Conservation (phyloP, 2,888 invertebrate genomes). For the Conus canariensis region DNA sequence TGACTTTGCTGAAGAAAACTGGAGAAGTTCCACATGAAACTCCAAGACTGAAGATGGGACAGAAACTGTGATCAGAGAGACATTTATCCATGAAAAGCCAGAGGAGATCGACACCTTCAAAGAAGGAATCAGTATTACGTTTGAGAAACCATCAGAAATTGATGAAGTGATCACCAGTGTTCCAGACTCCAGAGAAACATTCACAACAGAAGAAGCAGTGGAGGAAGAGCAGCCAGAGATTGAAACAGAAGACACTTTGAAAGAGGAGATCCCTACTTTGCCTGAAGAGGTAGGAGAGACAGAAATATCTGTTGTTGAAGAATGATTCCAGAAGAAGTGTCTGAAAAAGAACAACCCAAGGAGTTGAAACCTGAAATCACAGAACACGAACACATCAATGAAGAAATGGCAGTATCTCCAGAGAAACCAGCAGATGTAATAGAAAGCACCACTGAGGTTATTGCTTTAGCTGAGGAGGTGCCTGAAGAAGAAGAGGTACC, state of each 20-base stretch:
- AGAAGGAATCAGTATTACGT: constrained; percentile 25
- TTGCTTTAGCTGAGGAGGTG: constrained; percentile 25
- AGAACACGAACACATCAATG: neutral
- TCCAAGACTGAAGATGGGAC: neutral
- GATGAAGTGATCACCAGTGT: neutral
- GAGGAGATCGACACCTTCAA: constrained; percentile 30
- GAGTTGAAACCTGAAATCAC: constrained; percentile 40
- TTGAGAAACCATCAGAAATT: constrained; percentile 35
- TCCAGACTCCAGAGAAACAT: neutral
- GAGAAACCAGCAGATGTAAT: constrained; percentile 28
- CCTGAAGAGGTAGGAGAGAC: constrained; percentile 34
- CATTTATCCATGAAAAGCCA: neutral
- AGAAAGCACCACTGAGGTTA: constrained; percentile 32
- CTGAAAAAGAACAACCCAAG: constrained; percentile 22
- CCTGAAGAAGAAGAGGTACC: constrained; percentile 36
- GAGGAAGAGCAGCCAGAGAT: constrained; percentile 9
- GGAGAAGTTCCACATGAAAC: constrained; percentile 14
- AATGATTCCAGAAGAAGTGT: constrained; percentile 28
- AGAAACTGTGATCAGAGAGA: constrained; percentile 26
- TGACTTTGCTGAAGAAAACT: neutral
- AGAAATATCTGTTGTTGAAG: constrained; percentile 31
- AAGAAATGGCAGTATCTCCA: neutral
- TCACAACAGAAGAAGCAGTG: constrained; percentile 3
- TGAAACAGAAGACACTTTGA: constrained; percentile 25
- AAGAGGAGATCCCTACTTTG: constrained; percentile 27